Evolutionary conservation across 2,797 vertebrate genomes (phyloP).

Genomic region (Neosalanx taihuensis): DNA sequence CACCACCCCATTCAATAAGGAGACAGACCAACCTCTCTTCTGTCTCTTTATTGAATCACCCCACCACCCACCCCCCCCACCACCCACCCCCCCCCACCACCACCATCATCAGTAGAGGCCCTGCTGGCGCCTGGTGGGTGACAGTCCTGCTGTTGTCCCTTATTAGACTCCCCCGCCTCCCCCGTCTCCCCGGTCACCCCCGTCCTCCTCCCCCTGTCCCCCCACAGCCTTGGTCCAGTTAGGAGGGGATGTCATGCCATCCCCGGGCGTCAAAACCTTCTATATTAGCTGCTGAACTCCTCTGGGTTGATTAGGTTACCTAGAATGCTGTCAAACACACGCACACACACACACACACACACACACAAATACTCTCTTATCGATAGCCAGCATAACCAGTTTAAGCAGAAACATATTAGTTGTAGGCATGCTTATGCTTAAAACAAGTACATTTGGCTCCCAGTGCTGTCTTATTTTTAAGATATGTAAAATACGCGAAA

Average conservation of each 20-base stretch:
- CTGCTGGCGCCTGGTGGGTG: constrained; percentile 47
- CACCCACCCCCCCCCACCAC: constrained; percentile 58
- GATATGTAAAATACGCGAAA: no score
- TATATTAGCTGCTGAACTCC: constrained; percentile 64
- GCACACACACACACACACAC: neutral
- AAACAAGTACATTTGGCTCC: no score
- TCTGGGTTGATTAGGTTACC: constrained; percentile 62
- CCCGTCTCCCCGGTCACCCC: no score
- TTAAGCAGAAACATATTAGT: no score
- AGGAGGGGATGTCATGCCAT: constrained; percentile 65
- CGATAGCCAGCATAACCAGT: no score
- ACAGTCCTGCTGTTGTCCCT: constrained; percentile 60
- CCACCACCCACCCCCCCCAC: no score
- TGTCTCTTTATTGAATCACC: constrained; percentile 64
- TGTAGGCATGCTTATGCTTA: no score
- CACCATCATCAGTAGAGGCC: constrained; percentile 14
- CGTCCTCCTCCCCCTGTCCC: no score
- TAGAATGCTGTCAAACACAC: neutral
- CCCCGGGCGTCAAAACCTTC: constrained; percentile 62
- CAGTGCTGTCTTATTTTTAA: no score
- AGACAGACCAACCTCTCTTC: constrained; percentile 34
- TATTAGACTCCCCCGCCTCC: constrained; percentile 46
- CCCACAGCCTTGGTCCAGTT: constrained; percentile 43
- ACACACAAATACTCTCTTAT: neutral
- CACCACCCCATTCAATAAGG: neutral